Percentiles rank a stretch among this genome's conserved stretches.
phyloP scores from a whole-genome alignment of 2,888 invertebrate genomes.

The Ophion costatus region DNA sequence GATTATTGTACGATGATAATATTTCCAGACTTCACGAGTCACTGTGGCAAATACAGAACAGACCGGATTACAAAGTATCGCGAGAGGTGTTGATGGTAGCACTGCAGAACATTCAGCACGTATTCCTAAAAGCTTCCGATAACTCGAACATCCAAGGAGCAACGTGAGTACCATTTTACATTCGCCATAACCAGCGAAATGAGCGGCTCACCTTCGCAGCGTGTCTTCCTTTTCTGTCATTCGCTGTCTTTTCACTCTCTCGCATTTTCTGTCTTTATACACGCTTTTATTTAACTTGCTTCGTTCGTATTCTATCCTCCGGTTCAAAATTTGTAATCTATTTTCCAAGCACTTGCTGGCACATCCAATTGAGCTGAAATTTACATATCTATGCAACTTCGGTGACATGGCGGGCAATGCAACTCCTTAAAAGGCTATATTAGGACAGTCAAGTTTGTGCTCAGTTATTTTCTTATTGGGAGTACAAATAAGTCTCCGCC shows the following conservation, averaged over 20 bases:
- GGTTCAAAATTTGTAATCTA: too few relatives aligned
- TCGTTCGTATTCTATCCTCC: too few relatives aligned
- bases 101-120: conserved; percentile 92
- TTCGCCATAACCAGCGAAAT: conserved; percentile 31
- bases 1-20: neutral
- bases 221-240: conserved; percentile 32
- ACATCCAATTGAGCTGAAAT: too few relatives aligned
- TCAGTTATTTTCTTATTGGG: too few relatives aligned
- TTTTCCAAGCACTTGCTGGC: too few relatives aligned
- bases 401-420: too few relatives aligned
- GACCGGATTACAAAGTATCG: conserved; percentile 86
- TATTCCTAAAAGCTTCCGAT: conserved; percentile 90
- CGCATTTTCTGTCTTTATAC: neutral
- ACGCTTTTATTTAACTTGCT: too few relatives aligned
- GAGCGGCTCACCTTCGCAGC: conserved; percentile 14
- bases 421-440: too few relatives aligned
- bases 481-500: too few relatives aligned
- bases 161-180: conserved; percentile 82
- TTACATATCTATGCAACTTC: too few relatives aligned
- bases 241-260: neutral
- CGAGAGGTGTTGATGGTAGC: conserved; percentile 95
- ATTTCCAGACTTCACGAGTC: conserved; percentile 87
- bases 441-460: too few relatives aligned
- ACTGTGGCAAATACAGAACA: conserved; percentile 89
- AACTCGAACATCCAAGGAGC: conserved; percentile 86